Evolutionary conservation across 2,113 vertebrate species (phyloP), one percentile per base, ranked within the genome.

Genomic region (Dinomys branickii): DNA sequence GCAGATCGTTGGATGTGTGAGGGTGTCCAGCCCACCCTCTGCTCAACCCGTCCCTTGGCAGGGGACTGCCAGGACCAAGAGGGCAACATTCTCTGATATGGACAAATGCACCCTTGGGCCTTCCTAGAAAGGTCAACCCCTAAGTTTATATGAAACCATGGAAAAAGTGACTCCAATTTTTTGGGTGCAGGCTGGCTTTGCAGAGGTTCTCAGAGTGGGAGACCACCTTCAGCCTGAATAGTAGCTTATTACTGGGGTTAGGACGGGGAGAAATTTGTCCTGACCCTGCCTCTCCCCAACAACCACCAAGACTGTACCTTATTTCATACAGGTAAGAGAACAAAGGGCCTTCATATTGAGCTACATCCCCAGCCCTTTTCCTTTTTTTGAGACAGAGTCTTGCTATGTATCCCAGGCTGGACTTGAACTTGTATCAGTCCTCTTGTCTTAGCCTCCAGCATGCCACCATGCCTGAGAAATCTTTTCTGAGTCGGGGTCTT

Each of bases 91-190:
- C 65, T 88, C 58, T 52, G n/a, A 54, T 3, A 4, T 19, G 17
- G 24, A 38, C 12, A 28, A 38, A 77, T 11, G 56, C 12, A 44
- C 41, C 33, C 78, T 95, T 38, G 2, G 47, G 89, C 6, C 52
- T 73, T 38, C 11, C n/a, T 61, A 54, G 47, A 69, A 41, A 58
- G 58, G 33, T 35, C 58, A 89, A 58, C 10, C 13, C 44, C 8
- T 41, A 10, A 50, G 71, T 35, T 95, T 75, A 56, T 8, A 59
- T 22, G 50, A 77, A 71, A 65, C 52, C 28, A 52, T 17, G 35
- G 58, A 94, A 44, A 92, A 85, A 91, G 44, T 22, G 56, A 80
- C 24, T 96, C 59, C 67, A 50, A 69, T 35, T 87, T 61, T 28
- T 78, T 63, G 65, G 69, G 56, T 59, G 56, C 4, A 78, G 61